phyloP scores from a whole-genome alignment of 2,888 invertebrate genomes.

The Encarsia formosa region DNA sequence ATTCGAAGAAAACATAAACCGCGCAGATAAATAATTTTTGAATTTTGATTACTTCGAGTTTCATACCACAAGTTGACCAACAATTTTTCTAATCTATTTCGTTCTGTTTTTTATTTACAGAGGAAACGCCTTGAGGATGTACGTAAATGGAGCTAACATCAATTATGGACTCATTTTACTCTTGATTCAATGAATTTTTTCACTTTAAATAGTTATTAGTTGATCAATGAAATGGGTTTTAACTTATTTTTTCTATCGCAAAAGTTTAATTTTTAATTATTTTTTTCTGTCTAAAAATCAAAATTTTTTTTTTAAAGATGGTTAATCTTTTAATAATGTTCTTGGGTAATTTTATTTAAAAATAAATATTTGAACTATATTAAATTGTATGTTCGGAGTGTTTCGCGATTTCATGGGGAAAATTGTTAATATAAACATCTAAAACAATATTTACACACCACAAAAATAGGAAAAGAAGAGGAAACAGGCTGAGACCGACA shows the following conservation, averaged over 20 bases:
- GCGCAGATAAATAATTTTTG: no score
- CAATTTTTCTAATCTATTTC: neutral
- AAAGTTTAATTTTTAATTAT: neutral
- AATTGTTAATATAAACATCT: no score
- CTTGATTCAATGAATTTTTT: no score
- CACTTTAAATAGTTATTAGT: neutral
- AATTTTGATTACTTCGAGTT: neutral
- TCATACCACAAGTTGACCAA: neutral
- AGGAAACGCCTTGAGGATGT: conserved; percentile 78
- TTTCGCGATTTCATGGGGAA: no score
- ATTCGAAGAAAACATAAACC: no score
- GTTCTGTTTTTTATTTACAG: conserved; percentile 62
- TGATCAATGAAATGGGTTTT: no score
- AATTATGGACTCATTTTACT: no score
- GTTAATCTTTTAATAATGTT: neutral
- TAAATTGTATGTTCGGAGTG: no score
- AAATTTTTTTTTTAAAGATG: neutral
- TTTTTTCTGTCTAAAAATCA: neutral
- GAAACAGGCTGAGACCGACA: conserved; percentile 96
- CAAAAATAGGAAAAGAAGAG: conserved; percentile 85
- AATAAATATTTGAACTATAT: neutral
- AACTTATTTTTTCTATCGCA: neutral
- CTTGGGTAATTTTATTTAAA: neutral
- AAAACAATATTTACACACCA: conserved; percentile 30
- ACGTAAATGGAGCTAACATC: conserved; percentile 52